Evolutionary conservation across 2,797 vertebrate genomes (phyloP).

Genomic region (Mergus octosetaceus): DNA sequence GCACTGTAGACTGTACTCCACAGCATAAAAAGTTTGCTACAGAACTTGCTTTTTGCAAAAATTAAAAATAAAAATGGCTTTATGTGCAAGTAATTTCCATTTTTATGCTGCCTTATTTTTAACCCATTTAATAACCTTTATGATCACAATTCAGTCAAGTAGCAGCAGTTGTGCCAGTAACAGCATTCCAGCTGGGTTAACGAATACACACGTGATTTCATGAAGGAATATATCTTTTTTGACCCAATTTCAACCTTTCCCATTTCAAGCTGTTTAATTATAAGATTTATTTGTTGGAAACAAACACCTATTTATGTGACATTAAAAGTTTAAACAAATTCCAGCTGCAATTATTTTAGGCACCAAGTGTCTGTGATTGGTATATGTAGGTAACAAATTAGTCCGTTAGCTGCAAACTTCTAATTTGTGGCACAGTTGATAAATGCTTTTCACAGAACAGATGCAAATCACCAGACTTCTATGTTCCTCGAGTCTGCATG

Average conservation of each 20-base stretch:
- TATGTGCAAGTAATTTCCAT: constrained; percentile 33
- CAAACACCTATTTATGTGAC: constrained; percentile 42
- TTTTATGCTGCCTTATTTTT: constrained; percentile 60
- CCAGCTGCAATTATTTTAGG: constrained; percentile 55
- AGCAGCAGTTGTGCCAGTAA: constrained; percentile 14
- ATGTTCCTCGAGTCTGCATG: constrained; percentile 66
- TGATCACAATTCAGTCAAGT: constrained; percentile 47
- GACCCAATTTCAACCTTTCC: constrained; percentile 48
- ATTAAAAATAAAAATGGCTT: neutral
- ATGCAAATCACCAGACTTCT: constrained; percentile 70
- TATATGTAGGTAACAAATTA: constrained; percentile 62
- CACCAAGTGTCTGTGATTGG: constrained; percentile 22
- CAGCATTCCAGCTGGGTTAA: constrained; percentile 53
- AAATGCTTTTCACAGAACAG: constrained; percentile 65
- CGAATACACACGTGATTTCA: constrained; percentile 54
- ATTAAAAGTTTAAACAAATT: constrained; percentile 65
- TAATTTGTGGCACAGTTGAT: constrained; percentile 63
- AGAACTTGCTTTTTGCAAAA: neutral
- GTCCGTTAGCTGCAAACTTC: constrained; percentile 47
- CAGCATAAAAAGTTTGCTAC: neutral
- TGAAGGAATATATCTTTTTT: constrained; percentile 51
- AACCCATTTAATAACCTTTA: constrained; percentile 59
- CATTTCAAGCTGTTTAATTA: constrained; percentile 58
- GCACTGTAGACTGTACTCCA: neutral
- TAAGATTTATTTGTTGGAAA: constrained; percentile 48